Percentiles rank a stretch among this genome's conserved stretches.
These are phyloP conservation scores for Vombatus ursinus DNA, from an alignment of 2,113 vertebrate genomes.

Conservation along the genomic window DNA sequence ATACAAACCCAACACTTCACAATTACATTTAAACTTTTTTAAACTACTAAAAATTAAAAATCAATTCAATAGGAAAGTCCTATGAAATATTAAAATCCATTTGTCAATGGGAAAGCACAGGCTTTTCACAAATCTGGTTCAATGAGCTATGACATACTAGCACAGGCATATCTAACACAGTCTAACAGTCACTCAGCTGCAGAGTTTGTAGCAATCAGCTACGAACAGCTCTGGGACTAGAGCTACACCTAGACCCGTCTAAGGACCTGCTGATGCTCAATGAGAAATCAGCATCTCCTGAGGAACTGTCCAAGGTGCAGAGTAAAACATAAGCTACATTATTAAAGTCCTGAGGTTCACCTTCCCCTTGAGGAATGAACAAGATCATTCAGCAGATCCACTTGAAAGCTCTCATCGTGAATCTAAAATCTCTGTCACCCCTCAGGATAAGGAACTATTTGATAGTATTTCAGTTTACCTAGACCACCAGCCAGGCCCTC, in stretches of 20 bases:
- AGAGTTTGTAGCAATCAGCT: background rate
- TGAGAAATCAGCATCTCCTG: accelerated
- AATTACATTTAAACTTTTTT: background rate
- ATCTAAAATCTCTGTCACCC: accelerated
- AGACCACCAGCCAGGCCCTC: background rate
- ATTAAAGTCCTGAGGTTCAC: background rate
- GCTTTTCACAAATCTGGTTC: background rate
- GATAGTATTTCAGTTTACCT: background rate
- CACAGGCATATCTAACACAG: background rate
- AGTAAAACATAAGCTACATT: background rate
- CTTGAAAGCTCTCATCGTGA: accelerated
- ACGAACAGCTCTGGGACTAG: background rate
- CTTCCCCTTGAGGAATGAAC: background rate
- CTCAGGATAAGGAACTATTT: background rate
- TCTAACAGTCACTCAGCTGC: background rate
- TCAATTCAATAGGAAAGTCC: background rate
- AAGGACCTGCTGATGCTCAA: background rate
- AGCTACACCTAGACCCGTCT: accelerated
- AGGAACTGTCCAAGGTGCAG: accelerated
- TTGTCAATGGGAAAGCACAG: background rate
- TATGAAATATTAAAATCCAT: background rate
- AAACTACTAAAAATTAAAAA: background rate
- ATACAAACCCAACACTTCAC: background rate
- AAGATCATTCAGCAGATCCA: background rate
- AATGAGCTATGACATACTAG: background rate